Evolutionary conservation across 2,797 vertebrate species (phyloP), one percentile per base, ranked within the genome.

Genomic region (Lates japonicus): DNA sequence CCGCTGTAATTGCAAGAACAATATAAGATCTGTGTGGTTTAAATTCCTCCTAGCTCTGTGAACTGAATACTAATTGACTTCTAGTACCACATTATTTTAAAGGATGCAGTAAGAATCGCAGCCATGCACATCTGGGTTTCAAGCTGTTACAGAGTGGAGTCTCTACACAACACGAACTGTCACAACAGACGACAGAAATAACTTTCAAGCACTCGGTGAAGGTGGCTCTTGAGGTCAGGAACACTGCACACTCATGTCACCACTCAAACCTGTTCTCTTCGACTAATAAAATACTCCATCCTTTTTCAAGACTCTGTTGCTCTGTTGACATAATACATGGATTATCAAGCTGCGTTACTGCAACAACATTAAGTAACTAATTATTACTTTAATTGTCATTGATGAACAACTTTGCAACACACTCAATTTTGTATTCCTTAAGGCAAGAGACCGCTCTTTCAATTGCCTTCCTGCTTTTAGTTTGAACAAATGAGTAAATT

Each of bases 401-500:
- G 35, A 78, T 55, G 41, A 88, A 71, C 25, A 81, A 35, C 54
- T 54, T 42, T 37, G 22, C 17, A 44, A 12, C 37, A 25, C 39
- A 7, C 16, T 67, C 20, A 39, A 11, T 61, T 75, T 44, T 49
- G 3, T 66, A 51, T 63, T 74, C 69, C 81, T 74, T 29, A 42
- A 59, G 62, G 81, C 61, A 49, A 60, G 7, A 22, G 8, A 82
- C 83, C 7, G 7, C 52, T 73, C 46, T 31, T 63, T 75, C 49
- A 58, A 60, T 67, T 41, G 14, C 22, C n/a, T 46, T n/a, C 49
- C 67, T 35, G 46, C 33, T 75, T 65, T 74, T 13, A 55, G 22
- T 64, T 61, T 73, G 41, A 66, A 66, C 65, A 86, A 87, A 85
- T 49, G 29, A 74, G 64, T 37, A 25, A 31, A 78, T 79, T 44